Conservation (phyloP, 2,888 invertebrate species). For the Cantharis nigra region DNA sequence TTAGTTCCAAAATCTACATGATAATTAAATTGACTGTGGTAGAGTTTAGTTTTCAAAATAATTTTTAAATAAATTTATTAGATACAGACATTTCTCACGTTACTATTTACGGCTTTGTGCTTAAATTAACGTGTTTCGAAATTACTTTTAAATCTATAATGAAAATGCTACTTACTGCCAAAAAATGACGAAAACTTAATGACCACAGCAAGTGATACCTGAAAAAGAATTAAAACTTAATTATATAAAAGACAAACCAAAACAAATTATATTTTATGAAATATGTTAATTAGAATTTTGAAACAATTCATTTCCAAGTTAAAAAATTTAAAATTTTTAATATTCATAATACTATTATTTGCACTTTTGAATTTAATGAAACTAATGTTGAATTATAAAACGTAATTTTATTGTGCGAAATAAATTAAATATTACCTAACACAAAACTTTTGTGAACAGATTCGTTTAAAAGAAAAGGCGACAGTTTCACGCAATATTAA, state of each 20-base stretch:
- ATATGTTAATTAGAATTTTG: background rate
- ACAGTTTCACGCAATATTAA: constrained; percentile 4
- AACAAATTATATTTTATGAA: background rate
- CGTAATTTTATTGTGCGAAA: background rate
- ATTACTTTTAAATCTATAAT: background rate
- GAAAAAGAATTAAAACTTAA: background rate
- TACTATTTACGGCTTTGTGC: no score
- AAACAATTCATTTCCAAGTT: background rate
- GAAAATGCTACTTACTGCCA: background rate
- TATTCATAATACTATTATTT: background rate
- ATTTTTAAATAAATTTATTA: background rate
- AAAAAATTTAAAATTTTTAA: background rate
- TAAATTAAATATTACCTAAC: background rate
- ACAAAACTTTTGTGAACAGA: background rate
- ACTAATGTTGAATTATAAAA: background rate
- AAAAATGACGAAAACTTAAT: background rate
- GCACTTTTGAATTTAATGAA: background rate
- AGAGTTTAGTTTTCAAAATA: background rate
- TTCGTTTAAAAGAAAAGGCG: background rate
- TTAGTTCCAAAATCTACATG: background rate
- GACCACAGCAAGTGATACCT: background rate
- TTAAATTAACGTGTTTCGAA: no score
- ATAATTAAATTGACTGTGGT: background rate
- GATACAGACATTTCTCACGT: background rate
- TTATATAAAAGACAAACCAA: background rate